Base-by-base conservation (phyloP, 64 coral and sea anemone species). In the Trachythela sp. region DNA sequence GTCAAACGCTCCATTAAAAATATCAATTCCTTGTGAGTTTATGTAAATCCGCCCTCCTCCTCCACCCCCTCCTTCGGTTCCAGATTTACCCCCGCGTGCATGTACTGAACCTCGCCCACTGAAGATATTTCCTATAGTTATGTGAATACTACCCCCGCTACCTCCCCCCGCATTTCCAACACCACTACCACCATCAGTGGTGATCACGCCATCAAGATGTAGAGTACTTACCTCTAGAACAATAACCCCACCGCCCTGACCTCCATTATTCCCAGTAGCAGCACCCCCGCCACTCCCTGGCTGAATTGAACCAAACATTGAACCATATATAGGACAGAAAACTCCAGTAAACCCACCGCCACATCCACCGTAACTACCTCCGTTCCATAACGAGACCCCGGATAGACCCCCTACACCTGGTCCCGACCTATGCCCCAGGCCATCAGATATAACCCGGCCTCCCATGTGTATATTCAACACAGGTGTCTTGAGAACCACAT, bases 321-420 rank as follows among this genome's bases (percentile, higher is more conserved):
- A 92, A 48, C 95, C 95, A 91, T 98, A 98, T 33, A 94, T 86
- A 1, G 45, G 77, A 84, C 95, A 98, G 2, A 27, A 37, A 30
- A 86, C 38, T 0, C 37, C n/a, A 31, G 80, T 50, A 84, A 10
- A 43, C 14, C 91, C 89, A 31, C 95, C 95, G 20, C 95, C 95
- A 93, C 95, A 98, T 9, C 95, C 95, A 32, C 95, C 95, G 34
- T 94, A 94, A 34, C 93, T 90, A 20, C 95, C 95, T 26, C 95
- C 95, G 31, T 80, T 35, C 75, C 75, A 80, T 8, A 80, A 36
- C 9, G 89, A 89, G 36, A 91, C 59, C 48, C 48, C 64, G 39
- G 85, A 70, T 17, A 35, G 54, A 51, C 77, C 88, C 27, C 95
- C 95, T 52, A 41, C 83, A 22, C 95, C 95, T 24, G 84, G 85